Evolutionary conservation across 2,888 invertebrate genomes (phyloP).

Genomic region (Sarcophaga caerulescens): DNA sequence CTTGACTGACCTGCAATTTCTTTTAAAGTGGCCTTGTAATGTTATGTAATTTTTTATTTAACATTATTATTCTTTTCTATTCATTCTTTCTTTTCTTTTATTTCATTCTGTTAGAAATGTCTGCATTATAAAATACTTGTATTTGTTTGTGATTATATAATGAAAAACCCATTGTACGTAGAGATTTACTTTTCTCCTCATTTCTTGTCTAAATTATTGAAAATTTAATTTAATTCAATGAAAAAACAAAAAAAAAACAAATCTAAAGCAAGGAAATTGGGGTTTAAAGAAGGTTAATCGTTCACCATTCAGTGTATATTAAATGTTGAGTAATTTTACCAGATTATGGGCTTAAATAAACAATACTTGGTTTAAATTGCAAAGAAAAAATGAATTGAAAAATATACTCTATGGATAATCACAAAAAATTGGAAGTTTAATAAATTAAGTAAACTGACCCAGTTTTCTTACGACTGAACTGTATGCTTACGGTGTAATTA

Average conservation of each 20-base stretch:
- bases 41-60: slow-evolving; percentile 57
- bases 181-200: neutral
- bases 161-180: slow-evolving; percentile 5
- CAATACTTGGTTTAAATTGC: neutral
- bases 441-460: no score
- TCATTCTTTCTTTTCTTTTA: neutral
- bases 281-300: slow-evolving; percentile 44
- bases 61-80: neutral
- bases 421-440: no score
- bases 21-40: slow-evolving; percentile 62
- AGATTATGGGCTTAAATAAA: slow-evolving; percentile 7
- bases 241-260: slow-evolving; percentile 1
- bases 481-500: no score
- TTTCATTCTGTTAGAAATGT: neutral
- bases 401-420: no score
- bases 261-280: neutral
- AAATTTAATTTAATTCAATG: slow-evolving; percentile 52
- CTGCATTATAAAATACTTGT: slow-evolving; percentile 10
- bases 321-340: slow-evolving; percentile 45
- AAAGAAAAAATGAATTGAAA: no score
- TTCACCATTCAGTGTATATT: slow-evolving; percentile 11
- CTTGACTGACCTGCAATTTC: slow-evolving; percentile 59
- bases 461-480: no score
- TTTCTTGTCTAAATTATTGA: slow-evolving; percentile 44
- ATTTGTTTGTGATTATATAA: slow-evolving; percentile 58